Base-by-base conservation (phyloP, 2,888 invertebrate genomes). In the Clistopyga incitator region DNA sequence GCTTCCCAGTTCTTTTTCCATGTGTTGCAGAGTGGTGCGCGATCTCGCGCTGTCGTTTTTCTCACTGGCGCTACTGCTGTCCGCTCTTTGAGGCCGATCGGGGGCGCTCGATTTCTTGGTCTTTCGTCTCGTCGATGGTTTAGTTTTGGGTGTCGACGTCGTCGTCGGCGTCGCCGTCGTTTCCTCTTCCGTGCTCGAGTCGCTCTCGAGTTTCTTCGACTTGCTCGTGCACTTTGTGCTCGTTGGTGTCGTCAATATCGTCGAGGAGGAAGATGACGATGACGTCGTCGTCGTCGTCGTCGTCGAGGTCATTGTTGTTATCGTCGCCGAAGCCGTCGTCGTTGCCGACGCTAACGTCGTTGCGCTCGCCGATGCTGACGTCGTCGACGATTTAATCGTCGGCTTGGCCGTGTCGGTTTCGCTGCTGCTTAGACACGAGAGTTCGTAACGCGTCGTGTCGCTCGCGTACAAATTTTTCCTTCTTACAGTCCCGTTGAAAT, bases 1-100 rank as follows among this genome's bases (percentile, higher is more conserved):
- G 81, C 95, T 95, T 77, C 95, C 95, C 92, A 97, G 94, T 93
- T 97, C 97, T 88, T 95, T 95, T 91, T 97, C 97, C 95, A 97
- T 96, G 92, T 96, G 96, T 85, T 95, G 95, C 15, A 96, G 93
- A 2, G 96, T 95, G 3, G 95, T 95, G 85, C 95, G 95, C 87
- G 96, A 96, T 75, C 90, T 90, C 20, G 88, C 85, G 18, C 84
- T 82, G 1, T 86, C 88, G 11, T 88, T 71, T 45, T 91, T 91
- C 59, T 92, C 93, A 47, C 91, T 92, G 77, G 92, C 92, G 75
- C 91, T 92, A 71, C 88, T 94, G 92, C 87, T 64, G 29, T 38
- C 38, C 88, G 81, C 86, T 29, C 85, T 94, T 93, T 79, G 92
- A 86, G 92, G 94, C 92, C 92, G 94, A 94, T 90, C 94, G 92